Evolutionary conservation across 1,140 invertebrate species (phyloP), one percentile per base, ranked within the genome.

Genomic region (Cardiocondyla obscurior): DNA sequence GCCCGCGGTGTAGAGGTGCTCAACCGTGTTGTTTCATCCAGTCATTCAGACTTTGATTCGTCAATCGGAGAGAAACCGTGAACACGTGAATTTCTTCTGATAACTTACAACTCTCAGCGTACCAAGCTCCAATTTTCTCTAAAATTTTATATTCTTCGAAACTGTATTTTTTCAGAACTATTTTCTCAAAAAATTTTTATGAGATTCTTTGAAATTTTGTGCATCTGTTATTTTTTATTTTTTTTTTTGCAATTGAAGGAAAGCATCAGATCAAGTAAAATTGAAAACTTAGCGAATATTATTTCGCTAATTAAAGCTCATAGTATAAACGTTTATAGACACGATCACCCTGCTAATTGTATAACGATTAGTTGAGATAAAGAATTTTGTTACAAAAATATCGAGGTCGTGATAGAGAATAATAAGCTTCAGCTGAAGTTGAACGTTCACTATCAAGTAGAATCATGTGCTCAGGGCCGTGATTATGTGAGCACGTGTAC

Each of bases 1-100:
- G 58, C 67, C 77, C 67, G 76, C 77, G 22, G 12, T 39, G 60
- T 83, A 83, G 74, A 22, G 86, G 84, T 84, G 77, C 84, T 88
- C 86, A 88, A 42, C 28, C 25, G 4, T 33, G 64, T 49, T n/a
- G 42, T 53, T 28, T 10, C 44, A n/a, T n/a, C 3, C 55, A 4
- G 0, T 46, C 16, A 42, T 30, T 44, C 53, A 42, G 36, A 22
- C 19, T 72, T 74, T 39, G 55, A 39, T 28, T 16, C 19, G 30
- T 39, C 39, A 30, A 14, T 39, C 67, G 14, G 58, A n/a, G 46
- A 22, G 19, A 51, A 22, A 51, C 28, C 28, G 4, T 22, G 6
- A n/a, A 36, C 14, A 16, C 28, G 30, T 51, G 2, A 12, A n/a
- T 33, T 36, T n/a, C 30, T 12, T 51, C n/a, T 33, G 33, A 69